Base-by-base conservation (phyloP, 37 sponge, comb jelly and placozoan genomes). In the Hormiphora californensis region DNA sequence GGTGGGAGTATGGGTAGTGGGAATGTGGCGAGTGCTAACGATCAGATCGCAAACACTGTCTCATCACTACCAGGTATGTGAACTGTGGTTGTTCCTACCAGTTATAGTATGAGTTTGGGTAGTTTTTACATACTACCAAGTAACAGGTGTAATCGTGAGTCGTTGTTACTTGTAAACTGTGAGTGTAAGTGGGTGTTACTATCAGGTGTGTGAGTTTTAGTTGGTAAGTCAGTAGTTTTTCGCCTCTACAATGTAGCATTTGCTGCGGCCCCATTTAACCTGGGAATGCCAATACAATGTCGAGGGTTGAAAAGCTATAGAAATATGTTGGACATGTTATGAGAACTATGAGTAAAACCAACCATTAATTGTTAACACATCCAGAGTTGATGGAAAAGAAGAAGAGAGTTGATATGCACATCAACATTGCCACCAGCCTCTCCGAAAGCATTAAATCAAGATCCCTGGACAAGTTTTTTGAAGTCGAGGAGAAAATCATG, bases 341-440 rank as follows among this genome's bases (percentile, higher is more conserved):
- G n/a, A n/a, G n/a, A n/a, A n/a, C n/a, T n/a, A n/a, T n/a, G n/a
- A n/a, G n/a, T n/a, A n/a, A n/a, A n/a, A n/a, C n/a, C n/a, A n/a
- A n/a, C n/a, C n/a, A n/a, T n/a, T n/a, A n/a, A n/a, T n/a, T n/a
- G n/a, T n/a, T n/a, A n/a, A n/a, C n/a, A n/a, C n/a, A n/a, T n/a
- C n/a, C 98, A 49, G 98, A 97, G 63, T 86, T 97, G 63, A 73
- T 97, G 92, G 98, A 94, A 85, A 86, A 86, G 87, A 97, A 97
- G 89, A 94, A 94, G 86, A 90, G 89, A 1, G 92, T 97, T 68
- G 98, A 97, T 87, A 93, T 93, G 89, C 98, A 97, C 90, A 97
- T 95, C 17, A 97, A 97, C 89, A 91, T 97, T 33, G 98, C 98
- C 35, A 94, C 93, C 40, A 92, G 95, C 4, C 85, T 97, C 7